Percentiles rank a stretch among this genome's conserved stretches.
These are phyloP conservation scores for Symphodus melops DNA, from an alignment of 2,113 vertebrate genomes.

Conservation along the genomic window DNA sequence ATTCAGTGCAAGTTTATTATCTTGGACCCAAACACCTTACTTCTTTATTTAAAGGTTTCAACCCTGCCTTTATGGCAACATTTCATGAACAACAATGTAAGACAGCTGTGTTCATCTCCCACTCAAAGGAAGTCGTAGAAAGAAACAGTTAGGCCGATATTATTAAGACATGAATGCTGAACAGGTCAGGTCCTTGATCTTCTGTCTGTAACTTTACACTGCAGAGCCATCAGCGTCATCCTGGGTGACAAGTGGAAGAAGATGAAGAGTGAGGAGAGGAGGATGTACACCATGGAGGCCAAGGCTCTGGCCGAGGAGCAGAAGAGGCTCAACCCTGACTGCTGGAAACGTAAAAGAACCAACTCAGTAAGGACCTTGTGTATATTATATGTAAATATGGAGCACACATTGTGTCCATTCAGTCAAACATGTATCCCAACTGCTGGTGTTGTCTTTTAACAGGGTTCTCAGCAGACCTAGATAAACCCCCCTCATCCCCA, in stretches of 20 bases:
- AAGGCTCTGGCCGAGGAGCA: constrained; percentile 99
- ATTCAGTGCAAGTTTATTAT: neutral
- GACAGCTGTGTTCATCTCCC: neutral
- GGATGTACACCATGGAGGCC: constrained; percentile 98
- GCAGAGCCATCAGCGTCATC: constrained; percentile 99
- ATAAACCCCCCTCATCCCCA: constrained; percentile 55
- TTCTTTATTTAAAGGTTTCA: neutral
- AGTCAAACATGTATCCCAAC: no score
- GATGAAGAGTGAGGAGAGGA: constrained; percentile 97
- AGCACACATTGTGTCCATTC: neutral
- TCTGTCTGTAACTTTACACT: constrained; percentile 27
- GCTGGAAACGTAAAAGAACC: constrained; percentile 99
- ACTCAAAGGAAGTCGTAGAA: neutral
- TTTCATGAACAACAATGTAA: neutral
- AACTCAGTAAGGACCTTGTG: constrained; percentile 89
- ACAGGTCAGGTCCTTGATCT: neutral
- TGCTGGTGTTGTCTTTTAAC: constrained; percentile 35
- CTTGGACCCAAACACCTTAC: neutral
- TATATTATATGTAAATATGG: neutral
- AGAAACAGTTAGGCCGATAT: neutral
- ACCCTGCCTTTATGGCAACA: neutral
- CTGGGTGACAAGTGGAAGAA: constrained; percentile 99
- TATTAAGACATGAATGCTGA: neutral
- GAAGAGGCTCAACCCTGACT: constrained; percentile 98
- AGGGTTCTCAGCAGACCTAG: constrained; percentile 97